Evolutionary conservation across 2,888 invertebrate species (phyloP), one percentile per base, ranked within the genome.

Genomic region (Corbicula japonica): DNA sequence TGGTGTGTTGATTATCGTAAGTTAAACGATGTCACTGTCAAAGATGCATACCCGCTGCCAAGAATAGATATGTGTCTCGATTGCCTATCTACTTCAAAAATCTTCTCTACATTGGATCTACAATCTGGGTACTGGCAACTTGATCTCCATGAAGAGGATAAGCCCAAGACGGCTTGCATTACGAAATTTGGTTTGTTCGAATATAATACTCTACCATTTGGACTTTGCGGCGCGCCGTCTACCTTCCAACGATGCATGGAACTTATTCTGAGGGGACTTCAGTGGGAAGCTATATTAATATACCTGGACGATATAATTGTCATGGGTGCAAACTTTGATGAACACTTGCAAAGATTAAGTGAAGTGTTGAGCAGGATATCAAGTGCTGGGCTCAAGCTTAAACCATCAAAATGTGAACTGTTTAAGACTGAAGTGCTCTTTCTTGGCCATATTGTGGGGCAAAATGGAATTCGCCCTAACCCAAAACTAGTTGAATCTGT

Each of bases 231-330:
- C 30, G 83, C 83, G 18, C 78, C 85, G 21, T 58, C 58, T 41
- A 85, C 86, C 12, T 86, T 83, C 41, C 80, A 87, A 63, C 65
- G 86, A 21, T 62, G 82, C 21, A 86, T 86, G 83, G 77, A 85
- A 15, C 21, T 68, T 34, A 65, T 85, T 21, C 38, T 87, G 15
- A 44, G 76, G 38, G 80, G 70, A 6, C 46, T 86, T n/a, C 61
- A 79, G 32, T 79, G 72, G 52, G 26, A 65, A 12, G 65, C 56
- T 4, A 58, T 82, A 15, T 21, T 85, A 21, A 46, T 75, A 21
- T 83, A 87, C 56, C 21, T 87, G 38, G 86, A 86, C 63, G 86
- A 87, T 48, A 75, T 84, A 10, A 75, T 87, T 35, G 38, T 85
- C 12, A 80, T 65, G 28, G 65, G 63, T 30, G 35, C 41, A 15